Percentiles rank a stretch among this genome's conserved stretches.
phyloP scores from a whole-genome alignment of 2,113 vertebrate genomes.

The Xiphorhynchus elegans region DNA sequence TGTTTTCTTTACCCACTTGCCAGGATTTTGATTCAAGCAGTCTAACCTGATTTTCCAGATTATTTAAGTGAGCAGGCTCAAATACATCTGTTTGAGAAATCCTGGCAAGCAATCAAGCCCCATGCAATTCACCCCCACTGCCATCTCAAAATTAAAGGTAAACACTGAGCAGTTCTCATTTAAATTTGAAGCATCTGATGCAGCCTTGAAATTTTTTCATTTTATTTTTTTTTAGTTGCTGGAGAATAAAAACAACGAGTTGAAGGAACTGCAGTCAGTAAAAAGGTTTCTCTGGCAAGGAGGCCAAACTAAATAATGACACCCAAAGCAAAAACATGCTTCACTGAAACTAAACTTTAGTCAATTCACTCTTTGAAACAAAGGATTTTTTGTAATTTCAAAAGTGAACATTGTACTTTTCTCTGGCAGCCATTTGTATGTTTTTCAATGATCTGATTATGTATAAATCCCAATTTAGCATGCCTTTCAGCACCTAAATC shows the following conservation, averaged over 20 bases:
- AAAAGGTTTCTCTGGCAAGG: constrained; percentile 72
- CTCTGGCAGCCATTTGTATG: constrained; percentile 76
- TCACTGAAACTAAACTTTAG: constrained; percentile 79
- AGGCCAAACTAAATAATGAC: constrained; percentile 84
- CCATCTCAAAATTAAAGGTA: constrained; percentile 74
- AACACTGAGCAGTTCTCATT: constrained; percentile 70
- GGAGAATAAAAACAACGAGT: constrained; percentile 76
- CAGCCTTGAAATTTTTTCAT: constrained; percentile 19
- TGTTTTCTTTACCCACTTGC: constrained; percentile 65
- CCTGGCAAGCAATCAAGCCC: constrained; percentile 70
- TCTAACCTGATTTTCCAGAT: constrained; percentile 79
- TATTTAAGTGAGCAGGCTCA: constrained; percentile 72
- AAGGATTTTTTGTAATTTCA: constrained; percentile 83
- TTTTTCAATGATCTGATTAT: constrained; percentile 81
- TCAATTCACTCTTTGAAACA: constrained; percentile 79
- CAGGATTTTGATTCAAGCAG: constrained; percentile 75
- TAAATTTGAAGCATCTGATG: constrained; percentile 71
- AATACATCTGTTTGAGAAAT: constrained; percentile 73
- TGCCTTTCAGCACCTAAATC: constrained; percentile 79
- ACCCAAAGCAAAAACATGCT: constrained; percentile 85
- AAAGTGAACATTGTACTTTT: constrained; percentile 82
- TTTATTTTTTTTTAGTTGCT: not conserved
- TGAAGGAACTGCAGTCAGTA: constrained; percentile 68
- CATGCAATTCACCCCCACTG: constrained; percentile 51
- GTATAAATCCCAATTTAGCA: constrained; percentile 76